Evolutionary conservation across 2,888 invertebrate species (phyloP).

Genomic region (Pristionchus japonicus): DNA sequence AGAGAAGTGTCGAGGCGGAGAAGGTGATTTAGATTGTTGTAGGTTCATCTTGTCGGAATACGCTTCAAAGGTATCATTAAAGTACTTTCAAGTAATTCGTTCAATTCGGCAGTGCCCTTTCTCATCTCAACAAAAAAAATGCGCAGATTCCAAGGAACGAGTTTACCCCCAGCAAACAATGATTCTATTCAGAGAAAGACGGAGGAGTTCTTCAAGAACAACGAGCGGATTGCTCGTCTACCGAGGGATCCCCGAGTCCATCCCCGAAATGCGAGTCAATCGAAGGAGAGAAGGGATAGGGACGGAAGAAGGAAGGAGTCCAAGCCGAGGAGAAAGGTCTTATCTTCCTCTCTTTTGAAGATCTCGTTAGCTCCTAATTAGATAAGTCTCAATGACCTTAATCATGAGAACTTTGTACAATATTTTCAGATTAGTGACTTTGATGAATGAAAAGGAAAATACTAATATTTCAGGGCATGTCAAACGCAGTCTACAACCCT

Average conservation of each 20-base stretch:
- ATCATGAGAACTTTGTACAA: too few species aligned
- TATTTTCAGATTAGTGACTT: too few species aligned
- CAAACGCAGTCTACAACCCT: constrained; percentile 13
- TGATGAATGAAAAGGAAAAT: neutral
- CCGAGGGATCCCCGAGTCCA: neutral
- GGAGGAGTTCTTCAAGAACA: constrained; percentile 10
- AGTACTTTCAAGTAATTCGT: neutral
- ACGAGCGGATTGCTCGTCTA: neutral
- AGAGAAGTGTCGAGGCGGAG: constrained; percentile 48
- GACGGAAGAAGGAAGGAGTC: neutral
- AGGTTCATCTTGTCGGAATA: neutral
- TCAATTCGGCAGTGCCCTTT: neutral
- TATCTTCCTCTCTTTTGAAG: too few species aligned
- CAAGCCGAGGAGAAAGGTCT: constrained; percentile 4
- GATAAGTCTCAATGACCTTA: too few species aligned
- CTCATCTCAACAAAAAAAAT: neutral
- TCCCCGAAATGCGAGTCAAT: neutral
- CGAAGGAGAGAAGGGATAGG: neutral
- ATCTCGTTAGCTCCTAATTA: too few species aligned
- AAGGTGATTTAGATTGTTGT: neutral
- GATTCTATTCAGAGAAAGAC: neutral
- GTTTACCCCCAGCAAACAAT: too few species aligned
- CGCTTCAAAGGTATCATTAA: neutral
- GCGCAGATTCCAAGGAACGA: too few species aligned
- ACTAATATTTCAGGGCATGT: constrained; percentile 9